Evolutionary conservation across 2,797 vertebrate species (phyloP).

Genomic region (Clarias platycephalus): DNA sequence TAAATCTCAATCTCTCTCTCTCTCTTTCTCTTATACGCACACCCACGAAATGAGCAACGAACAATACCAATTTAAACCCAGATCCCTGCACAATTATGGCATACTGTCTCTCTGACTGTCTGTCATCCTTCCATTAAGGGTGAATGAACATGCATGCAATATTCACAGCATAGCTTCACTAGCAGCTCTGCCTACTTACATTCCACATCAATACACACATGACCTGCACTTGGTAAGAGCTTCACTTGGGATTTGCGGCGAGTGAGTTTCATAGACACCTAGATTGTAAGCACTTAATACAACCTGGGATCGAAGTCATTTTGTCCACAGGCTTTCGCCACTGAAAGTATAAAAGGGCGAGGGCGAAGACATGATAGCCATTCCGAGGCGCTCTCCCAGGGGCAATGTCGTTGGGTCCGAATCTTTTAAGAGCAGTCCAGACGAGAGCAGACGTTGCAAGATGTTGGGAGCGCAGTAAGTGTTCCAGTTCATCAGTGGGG

Average conservation of each 20-base stretch:
- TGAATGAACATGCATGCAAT: constrained; percentile 13
- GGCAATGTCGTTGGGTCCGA: neutral
- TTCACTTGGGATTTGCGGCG: constrained; percentile 5
- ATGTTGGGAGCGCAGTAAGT: no score
- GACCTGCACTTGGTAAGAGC: constrained; percentile 12
- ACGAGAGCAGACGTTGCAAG: neutral
- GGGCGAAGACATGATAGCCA: neutral
- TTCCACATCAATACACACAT: constrained; percentile 22
- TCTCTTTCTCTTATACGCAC: neutral
- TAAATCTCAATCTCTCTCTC: neutral
- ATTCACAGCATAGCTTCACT: neutral
- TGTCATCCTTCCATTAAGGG: neutral
- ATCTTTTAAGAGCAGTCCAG: neutral
- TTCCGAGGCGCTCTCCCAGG: neutral
- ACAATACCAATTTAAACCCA: constrained; percentile 35
- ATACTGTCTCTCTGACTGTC: neutral
- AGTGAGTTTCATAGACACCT: neutral
- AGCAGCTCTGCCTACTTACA: neutral
- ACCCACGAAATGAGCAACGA: neutral
- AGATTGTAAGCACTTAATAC: constrained; percentile 8
- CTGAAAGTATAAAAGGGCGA: constrained; percentile 25
- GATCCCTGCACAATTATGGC: neutral
- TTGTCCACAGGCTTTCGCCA: neutral
- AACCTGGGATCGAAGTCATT: neutral
- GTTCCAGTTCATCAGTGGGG: no score